Evolutionary conservation across 1,140 invertebrate genomes (phyloP).

Genomic region (Platyura marginata): DNA sequence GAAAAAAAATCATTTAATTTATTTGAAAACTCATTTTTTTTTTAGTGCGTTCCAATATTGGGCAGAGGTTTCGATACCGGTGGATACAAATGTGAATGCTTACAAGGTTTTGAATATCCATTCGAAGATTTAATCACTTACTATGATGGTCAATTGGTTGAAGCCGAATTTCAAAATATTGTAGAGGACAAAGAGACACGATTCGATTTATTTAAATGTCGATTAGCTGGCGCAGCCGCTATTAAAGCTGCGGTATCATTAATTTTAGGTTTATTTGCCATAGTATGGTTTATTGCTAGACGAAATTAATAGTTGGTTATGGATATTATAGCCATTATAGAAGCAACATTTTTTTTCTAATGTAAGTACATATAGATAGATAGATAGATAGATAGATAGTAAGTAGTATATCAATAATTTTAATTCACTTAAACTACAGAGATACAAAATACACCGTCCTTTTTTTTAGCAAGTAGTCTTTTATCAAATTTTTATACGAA

Average conservation of each 20-base stretch:
- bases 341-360: too few relatives aligned
- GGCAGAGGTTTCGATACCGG: slow-evolving; percentile 80
- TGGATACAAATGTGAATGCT: slow-evolving; percentile 97
- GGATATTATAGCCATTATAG: too few relatives aligned
- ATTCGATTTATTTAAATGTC: slow-evolving; percentile 80
- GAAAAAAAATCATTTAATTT: too few relatives aligned
- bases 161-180: slow-evolving; percentile 83
- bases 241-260: slow-evolving; percentile 30
- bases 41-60: slow-evolving; percentile 81
- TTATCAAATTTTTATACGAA: too few relatives aligned
- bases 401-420: too few relatives aligned
- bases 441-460: too few relatives aligned
- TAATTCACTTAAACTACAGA: too few relatives aligned
- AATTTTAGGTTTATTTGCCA: slow-evolving; percentile 5
- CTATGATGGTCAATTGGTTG: slow-evolving; percentile 89
- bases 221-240: slow-evolving; percentile 60
- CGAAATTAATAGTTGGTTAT: too few relatives aligned
- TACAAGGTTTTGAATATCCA: slow-evolving; percentile 93
- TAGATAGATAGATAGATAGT: too few relatives aligned
- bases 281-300: not conserved
- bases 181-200: slow-evolving; percentile 59
- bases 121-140: slow-evolving; percentile 89
- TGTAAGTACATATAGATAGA: too few relatives aligned
- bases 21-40: too few relatives aligned
- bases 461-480: too few relatives aligned